Evolutionary conservation across 2,888 invertebrate genomes (phyloP).

Genomic region (Anoplius nigerrimus): DNA sequence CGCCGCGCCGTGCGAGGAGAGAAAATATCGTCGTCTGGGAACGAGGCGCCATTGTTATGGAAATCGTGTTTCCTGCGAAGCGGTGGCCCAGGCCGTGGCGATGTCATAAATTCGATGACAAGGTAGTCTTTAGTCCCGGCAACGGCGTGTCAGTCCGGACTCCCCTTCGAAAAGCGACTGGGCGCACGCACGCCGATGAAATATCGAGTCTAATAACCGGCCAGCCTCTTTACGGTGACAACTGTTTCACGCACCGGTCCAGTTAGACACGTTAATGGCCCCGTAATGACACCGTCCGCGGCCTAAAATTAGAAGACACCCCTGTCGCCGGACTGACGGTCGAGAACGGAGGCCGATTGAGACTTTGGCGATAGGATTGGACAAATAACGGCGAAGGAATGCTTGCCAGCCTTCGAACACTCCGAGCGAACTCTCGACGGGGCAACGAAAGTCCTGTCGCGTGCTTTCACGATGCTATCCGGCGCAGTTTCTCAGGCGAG

Average conservation of each 20-base stretch:
- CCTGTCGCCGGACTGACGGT: no score
- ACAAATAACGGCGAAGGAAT: no score
- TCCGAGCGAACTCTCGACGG: no score
- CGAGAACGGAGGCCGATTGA: no score
- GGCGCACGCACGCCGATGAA: conserved; percentile 32
- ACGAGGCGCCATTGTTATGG: conserved; percentile 28
- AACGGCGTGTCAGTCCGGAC: conserved; percentile 15
- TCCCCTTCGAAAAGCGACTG: conserved; percentile 1
- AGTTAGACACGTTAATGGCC: neutral
- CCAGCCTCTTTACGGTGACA: conserved; percentile 23
- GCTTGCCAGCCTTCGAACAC: no score
- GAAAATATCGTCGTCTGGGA: neutral
- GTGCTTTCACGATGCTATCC: conserved; percentile 5
- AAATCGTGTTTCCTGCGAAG: conserved; percentile 20
- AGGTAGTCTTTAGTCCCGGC: conserved; percentile 29
- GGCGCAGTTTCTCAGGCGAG: conserved; percentile 6
- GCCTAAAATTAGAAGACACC: no score
- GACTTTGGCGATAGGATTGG: no score
- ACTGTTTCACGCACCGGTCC: neutral
- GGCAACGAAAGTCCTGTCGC: no score
- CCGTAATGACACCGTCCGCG: no score
- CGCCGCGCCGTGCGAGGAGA: neutral
- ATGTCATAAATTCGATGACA: conserved; percentile 38
- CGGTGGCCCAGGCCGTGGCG: conserved; percentile 11
- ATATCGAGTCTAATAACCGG: conserved; percentile 53